A percentile compares a stretch with the other conserved stretches of the same genome.
These are phyloP conservation scores for Zoanthus solanderi DNA, from an alignment of 92 coral and sea anemone species.

Conservation along the genomic window DNA sequence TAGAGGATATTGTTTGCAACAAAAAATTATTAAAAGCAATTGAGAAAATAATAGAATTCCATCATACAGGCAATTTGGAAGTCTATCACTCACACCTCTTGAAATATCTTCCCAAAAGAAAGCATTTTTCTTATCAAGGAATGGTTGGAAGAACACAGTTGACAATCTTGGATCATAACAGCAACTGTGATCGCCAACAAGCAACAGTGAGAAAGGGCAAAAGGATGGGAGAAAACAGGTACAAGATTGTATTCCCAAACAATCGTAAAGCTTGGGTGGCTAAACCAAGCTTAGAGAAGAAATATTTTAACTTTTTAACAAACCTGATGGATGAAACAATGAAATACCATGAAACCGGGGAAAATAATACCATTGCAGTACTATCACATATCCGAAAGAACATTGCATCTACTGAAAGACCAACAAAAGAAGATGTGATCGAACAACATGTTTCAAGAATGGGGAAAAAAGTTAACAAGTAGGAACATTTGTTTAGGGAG, in stretches of 20 bases:
- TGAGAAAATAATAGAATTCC: slow-evolving; percentile 16
- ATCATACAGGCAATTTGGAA: slow-evolving; percentile 35
- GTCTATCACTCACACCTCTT: slow-evolving; percentile 7
- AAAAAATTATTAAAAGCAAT: slow-evolving; percentile 17
- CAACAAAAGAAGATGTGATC: slow-evolving; percentile 39
- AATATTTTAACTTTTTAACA: slow-evolving; percentile 18
- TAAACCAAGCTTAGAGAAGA: slow-evolving; percentile 48
- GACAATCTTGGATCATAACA: slow-evolving; percentile 46
- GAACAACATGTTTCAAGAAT: slow-evolving; percentile 16
- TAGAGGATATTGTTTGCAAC: slow-evolving; percentile 35
- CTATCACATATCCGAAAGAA: slow-evolving; percentile 26
- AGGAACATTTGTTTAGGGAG: neutral
- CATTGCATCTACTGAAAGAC: slow-evolving; percentile 33
- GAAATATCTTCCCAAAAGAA: slow-evolving; percentile 35
- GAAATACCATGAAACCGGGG: neutral
- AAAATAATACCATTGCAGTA: slow-evolving; percentile 24
- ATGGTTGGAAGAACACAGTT: slow-evolving; percentile 51
- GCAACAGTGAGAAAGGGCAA: slow-evolving; percentile 49
- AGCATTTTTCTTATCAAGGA: slow-evolving; percentile 46
- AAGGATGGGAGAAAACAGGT: slow-evolving; percentile 38
- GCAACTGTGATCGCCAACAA: slow-evolving; percentile 32
- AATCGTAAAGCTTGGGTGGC: slow-evolving; percentile 59
- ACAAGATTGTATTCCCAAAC: slow-evolving; percentile 52
- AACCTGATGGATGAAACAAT: slow-evolving; percentile 46
- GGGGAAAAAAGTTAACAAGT: neutral